These are phyloP conservation scores for Sphaerophoria rueppellii DNA, from an alignment of 2,888 invertebrate species.

Conservation along the genomic window DNA sequence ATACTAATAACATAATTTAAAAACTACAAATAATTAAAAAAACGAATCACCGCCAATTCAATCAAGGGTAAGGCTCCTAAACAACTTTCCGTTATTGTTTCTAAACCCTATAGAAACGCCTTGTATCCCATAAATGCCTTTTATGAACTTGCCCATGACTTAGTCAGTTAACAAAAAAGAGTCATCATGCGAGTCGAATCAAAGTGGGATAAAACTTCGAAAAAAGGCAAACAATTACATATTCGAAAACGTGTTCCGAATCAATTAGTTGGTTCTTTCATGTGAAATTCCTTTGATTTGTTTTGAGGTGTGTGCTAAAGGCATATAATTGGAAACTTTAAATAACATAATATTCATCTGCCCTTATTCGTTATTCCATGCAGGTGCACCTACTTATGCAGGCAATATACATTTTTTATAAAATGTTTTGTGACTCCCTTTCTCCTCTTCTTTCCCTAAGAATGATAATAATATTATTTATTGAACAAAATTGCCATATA, in stretches of 20 bases:
- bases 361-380: constrained; percentile 59
- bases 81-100: background rate
- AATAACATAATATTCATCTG: constrained; percentile 36
- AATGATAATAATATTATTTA: background rate
- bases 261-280: constrained; percentile 63
- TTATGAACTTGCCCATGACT: constrained; percentile 39
- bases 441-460: constrained; percentile 45
- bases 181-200: constrained; percentile 36
- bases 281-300: constrained; percentile 63
- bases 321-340: background rate
- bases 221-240: constrained; percentile 27
- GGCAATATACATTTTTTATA: constrained; percentile 48
- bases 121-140: constrained; percentile 21
- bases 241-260: constrained; percentile 65
- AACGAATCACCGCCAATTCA: background rate
- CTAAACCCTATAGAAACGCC: background rate
- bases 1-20: too few relatives aligned
- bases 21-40: too few relatives aligned
- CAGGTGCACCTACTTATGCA: constrained; percentile 60
- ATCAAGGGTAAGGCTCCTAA: background rate
- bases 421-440: constrained; percentile 57
- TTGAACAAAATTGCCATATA: background rate
- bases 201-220: constrained; percentile 50
- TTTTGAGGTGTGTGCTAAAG: constrained; percentile 32
- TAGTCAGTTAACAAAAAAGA: constrained; percentile 13